phyloP scores from a whole-genome alignment of 1,140 invertebrate genomes.

The Drosophila orosa region DNA sequence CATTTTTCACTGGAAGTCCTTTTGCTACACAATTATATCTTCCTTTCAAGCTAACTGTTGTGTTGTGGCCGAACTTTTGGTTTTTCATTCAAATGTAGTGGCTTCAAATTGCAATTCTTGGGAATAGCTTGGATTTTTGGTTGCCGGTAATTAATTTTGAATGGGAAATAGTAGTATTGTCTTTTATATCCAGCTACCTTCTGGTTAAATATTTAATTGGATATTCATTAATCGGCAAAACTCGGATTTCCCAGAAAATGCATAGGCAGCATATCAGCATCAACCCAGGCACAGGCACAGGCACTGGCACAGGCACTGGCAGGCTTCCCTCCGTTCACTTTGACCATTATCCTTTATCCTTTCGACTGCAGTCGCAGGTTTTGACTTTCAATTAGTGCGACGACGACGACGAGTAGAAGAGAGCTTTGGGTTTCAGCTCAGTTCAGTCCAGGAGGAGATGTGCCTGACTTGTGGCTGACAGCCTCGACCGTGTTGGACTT shows the following conservation, averaged over 20 bases:
- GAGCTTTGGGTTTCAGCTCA: constrained; percentile 1
- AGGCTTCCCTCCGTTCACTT: not conserved
- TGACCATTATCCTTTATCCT: constrained; percentile 17
- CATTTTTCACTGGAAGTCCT: not conserved
- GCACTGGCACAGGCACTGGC: not conserved
- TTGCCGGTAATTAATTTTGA: not conserved
- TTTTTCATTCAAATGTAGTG: not conserved
- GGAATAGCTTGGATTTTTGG: not conserved
- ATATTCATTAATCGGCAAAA: not conserved
- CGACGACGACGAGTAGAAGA: not conserved
- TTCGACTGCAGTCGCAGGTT: constrained; percentile 10
- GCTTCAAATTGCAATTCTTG: not conserved
- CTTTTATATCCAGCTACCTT: not conserved
- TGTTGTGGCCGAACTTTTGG: not conserved
- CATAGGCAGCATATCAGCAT: not conserved
- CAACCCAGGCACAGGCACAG: not conserved
- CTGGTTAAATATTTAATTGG: constrained; percentile 1
- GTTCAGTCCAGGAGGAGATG: not conserved
- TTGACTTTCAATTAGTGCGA: constrained; percentile 10
- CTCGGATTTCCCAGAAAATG: constrained; percentile 2
- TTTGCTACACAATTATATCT: not conserved
- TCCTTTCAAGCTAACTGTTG: not conserved
- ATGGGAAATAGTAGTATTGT: not conserved
- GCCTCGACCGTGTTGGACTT: not conserved
- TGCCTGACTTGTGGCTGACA: not conserved